Conservation (phyloP, 2,888 invertebrate genomes). For the Seira sanloemensis region DNA sequence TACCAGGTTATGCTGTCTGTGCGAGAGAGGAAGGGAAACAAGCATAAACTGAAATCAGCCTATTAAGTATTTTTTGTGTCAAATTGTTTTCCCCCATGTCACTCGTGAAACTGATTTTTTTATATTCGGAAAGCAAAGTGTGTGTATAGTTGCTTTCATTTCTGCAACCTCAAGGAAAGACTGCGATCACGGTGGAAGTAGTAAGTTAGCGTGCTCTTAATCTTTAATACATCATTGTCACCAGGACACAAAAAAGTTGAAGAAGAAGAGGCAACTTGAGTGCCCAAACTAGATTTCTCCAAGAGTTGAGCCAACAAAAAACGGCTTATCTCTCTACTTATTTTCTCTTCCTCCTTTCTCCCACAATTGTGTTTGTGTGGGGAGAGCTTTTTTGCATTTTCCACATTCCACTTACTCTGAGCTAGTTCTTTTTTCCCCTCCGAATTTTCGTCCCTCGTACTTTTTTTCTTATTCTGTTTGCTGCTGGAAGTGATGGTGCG, state of each 20-base stretch:
- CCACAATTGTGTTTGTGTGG: not conserved
- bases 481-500: not conserved
- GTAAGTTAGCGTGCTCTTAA: constrained; percentile 57
- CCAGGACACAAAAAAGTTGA: constrained; percentile 3
- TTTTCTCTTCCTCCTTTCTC: constrained; percentile 13
- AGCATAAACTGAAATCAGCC: not conserved
- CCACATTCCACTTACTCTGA: not conserved
- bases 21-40: not conserved
- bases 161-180: not conserved
- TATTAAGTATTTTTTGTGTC: constrained; percentile 9
- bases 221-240: constrained; percentile 64
- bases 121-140: too few relatives aligned
- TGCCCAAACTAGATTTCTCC: constrained; percentile 27
- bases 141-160: not conserved
- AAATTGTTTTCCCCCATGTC: constrained; percentile 2
- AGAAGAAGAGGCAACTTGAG: constrained; percentile 6
- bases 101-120: not conserved
- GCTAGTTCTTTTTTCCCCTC: not conserved
- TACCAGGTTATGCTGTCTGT: not conserved
- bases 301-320: constrained; percentile 15
- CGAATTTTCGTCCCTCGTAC: not conserved
- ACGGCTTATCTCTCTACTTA: constrained; percentile 16
- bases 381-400: not conserved
- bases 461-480: not conserved
- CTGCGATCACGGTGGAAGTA: constrained; percentile 33